A percentile compares a stretch with the other conserved stretches of the same genome.
phyloP scores from a whole-genome alignment of 2,888 invertebrate species.

The Cerceris ruficornis region DNA sequence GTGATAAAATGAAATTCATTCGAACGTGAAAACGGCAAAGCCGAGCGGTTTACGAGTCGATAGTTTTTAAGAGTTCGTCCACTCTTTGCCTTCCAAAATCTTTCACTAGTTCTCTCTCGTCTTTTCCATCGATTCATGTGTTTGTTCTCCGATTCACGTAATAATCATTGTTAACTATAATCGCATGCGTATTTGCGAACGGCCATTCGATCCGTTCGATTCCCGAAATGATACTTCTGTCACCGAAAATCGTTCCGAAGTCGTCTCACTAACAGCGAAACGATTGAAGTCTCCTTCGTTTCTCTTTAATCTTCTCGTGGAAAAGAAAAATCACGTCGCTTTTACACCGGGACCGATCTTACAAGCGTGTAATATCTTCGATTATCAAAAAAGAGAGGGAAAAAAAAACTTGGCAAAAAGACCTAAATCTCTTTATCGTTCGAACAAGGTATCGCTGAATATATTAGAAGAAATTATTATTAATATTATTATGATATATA shows the following conservation, averaged over 20 bases:
- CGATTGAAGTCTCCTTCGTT: conserved; percentile 4
- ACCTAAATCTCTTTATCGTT: conserved; percentile 59
- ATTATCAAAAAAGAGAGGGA: conserved; percentile 44
- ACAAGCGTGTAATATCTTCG: conserved; percentile 52
- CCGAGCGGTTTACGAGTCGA: conserved; percentile 47
- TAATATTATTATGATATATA: conserved; percentile 52
- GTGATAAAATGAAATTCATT: not conserved
- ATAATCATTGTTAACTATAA: conserved; percentile 43
- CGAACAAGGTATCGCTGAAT: conserved; percentile 55
- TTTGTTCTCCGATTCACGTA: conserved; percentile 50
- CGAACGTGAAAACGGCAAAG: not conserved
- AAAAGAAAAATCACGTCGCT: conserved; percentile 35
- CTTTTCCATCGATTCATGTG: conserved; percentile 57
- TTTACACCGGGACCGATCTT: conserved; percentile 56
- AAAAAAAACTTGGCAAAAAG: conserved; percentile 39
- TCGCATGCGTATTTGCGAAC: conserved; percentile 40
- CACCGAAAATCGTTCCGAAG: conserved; percentile 30
- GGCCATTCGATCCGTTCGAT: conserved; percentile 21
- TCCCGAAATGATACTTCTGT: conserved; percentile 22
- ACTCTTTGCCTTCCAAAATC: conserved; percentile 77
- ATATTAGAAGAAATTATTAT: conserved; percentile 54
- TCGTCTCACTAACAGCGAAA: not conserved
- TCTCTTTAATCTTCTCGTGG: conserved; percentile 21
- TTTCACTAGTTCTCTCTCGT: conserved; percentile 62
- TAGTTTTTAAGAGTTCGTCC: conserved; percentile 71